Evolutionary conservation across 1,140 invertebrate species (phyloP), one percentile per base, ranked within the genome.

Genomic region (Aphelenchoides fujianensis): DNA sequence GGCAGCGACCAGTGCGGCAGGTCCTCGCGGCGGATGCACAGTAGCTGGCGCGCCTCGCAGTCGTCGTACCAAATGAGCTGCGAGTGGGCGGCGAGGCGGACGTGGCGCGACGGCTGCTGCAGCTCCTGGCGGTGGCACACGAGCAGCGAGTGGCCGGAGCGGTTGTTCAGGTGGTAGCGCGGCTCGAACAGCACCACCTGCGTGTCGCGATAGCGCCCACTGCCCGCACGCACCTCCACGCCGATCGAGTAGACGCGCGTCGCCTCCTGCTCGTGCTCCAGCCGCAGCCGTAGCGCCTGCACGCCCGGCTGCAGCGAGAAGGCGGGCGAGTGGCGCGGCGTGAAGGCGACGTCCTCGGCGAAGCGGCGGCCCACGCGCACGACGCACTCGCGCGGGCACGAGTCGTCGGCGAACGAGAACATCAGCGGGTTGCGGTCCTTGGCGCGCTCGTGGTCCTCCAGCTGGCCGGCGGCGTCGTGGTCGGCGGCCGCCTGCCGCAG

Each of bases 101-200:
- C 61, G 37, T 81, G 77, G 36, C 78, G 63, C 7, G 27, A 54
- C 27, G 75, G 79, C 12, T 66, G 41, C 71, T 76, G 31, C 34
- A 79, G 71, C n/a, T 79, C 76, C 72, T 80, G 84, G 78, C 90
- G 90, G 85, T 98, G 95, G 54, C 92, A 90, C 82, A 97, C 90
- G 78, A 94, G 90, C 69, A 98, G 86, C 53, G 89, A 90, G 79
- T 86, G 89, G 0, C 89, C 89, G 5, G 92, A 94, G 83, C 90
- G 90, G 86, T 98, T 98, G 82, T 96, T 92, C 52, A 98, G 86
- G 84, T 94, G 91, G 86, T 92, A 97, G 76, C 93, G 88, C 34
- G 95, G 94, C 2, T 93, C 91, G 71, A 98, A 88, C 7, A 92
- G 95, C 12, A 97, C 91, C 76, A 98, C 91, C 80, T 91, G 92